A percentile compares a stretch with the other conserved stretches of the same genome.
phyloP scores from a whole-genome alignment of 2,113 vertebrate species.

The Polypterus bichir region DNA sequence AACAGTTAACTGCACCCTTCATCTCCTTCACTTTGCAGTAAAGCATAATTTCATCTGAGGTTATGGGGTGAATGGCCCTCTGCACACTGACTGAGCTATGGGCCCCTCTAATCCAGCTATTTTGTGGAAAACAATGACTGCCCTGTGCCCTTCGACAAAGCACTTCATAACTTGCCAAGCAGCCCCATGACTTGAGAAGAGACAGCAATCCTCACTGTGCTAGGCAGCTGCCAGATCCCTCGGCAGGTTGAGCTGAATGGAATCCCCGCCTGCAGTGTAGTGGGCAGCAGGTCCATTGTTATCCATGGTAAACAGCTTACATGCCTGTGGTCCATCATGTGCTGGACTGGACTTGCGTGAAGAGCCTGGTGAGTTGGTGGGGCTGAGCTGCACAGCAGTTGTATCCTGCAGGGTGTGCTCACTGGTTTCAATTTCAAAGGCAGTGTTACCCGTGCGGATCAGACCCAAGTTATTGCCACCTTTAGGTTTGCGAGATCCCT shows the following conservation, averaged over 20 bases:
- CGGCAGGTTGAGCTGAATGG: constrained; percentile 47
- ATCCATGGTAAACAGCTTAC: constrained; percentile 47
- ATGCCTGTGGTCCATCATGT: constrained; percentile 24
- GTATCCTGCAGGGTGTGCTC: constrained; percentile 89
- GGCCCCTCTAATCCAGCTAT: no score
- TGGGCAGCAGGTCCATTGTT: constrained; percentile 34
- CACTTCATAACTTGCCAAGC: no score
- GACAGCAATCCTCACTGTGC: not conserved
- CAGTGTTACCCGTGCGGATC: constrained; percentile 55
- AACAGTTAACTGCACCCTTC: no score
- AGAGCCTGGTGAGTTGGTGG: constrained; percentile 66
- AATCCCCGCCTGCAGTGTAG: constrained; percentile 32
- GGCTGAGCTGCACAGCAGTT: constrained; percentile 80
- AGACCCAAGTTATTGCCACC: constrained; percentile 50
- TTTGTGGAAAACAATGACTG: no score
- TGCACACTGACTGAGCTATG: no score
- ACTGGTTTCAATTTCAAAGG: constrained; percentile 85
- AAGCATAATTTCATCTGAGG: no score
- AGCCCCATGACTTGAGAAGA: not conserved
- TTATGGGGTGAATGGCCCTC: no score
- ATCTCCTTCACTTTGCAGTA: no score
- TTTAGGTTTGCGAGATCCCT: constrained; percentile 31
- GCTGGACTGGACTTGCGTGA: constrained; percentile 61
- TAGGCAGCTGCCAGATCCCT: constrained; percentile 31
- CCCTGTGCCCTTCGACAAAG: no score